These are phyloP conservation scores for Heteronetta atricapilla DNA, from an alignment of 2,113 vertebrate species.

Conservation along the genomic window DNA sequence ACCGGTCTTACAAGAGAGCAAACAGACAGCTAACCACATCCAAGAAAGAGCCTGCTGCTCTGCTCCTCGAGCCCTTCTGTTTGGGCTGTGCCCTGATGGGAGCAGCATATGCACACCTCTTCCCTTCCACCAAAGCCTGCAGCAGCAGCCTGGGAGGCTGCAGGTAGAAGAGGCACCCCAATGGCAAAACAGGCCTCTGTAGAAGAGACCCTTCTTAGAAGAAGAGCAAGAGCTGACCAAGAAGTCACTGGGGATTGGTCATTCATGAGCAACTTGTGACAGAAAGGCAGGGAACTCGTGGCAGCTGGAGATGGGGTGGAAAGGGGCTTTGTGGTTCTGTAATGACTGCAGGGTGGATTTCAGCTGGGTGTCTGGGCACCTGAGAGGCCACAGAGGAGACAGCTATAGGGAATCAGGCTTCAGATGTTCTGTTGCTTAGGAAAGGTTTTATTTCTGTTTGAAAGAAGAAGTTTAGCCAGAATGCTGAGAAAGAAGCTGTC, in stretches of 20 bases:
- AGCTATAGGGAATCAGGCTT: not conserved
- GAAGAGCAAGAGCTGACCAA: not conserved
- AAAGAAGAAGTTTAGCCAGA: not conserved
- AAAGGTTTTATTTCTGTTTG: not conserved
- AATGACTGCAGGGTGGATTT: not conserved
- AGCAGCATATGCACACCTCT: accelerated
- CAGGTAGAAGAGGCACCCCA: not conserved
- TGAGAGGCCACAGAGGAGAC: not conserved
- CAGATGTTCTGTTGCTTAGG: not conserved
- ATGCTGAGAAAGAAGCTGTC: not conserved
- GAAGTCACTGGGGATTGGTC: not conserved
- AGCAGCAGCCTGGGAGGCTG: not conserved
- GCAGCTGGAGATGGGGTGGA: not conserved
- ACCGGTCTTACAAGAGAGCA: not conserved
- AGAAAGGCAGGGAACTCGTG: not conserved
- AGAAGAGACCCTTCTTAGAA: not conserved
- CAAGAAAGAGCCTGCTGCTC: not conserved
- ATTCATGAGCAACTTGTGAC: not conserved
- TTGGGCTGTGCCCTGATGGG: not conserved
- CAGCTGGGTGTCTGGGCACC: not conserved
- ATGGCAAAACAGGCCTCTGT: not conserved
- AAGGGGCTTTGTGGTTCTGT: not conserved
- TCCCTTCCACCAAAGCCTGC: not conserved
- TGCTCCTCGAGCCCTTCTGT: not conserved
- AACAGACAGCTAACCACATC: not conserved